Base-by-base conservation (phyloP, 2,888 invertebrate species). In the Syrphus vitripennis region DNA sequence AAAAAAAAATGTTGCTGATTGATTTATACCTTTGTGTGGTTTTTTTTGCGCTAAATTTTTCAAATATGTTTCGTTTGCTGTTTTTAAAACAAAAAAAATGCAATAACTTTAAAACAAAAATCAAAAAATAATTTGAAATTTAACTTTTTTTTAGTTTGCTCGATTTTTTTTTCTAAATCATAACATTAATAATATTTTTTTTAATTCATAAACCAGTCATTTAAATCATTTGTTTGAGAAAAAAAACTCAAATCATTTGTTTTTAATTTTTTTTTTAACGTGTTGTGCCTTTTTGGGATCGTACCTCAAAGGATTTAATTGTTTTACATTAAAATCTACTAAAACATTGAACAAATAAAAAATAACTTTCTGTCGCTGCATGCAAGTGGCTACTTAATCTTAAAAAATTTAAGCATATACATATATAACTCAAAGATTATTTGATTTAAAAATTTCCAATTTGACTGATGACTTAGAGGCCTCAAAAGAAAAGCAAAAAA, bases 201-300 rank as follows among this genome's bases (percentile, higher is more conserved):
- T 40, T 61, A 40, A 53, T 59, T 76, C 80, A 84, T 80, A 69
- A 83, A 70, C 69, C 61, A 83, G 69, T 84, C 76, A 84, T 80
- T 84, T 80, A 72, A 76, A 72, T 59, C 40, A 74, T 61, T 63
- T 84, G 61, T 63, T 75, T 63, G n/a, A 69, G n/a, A 55, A 24
- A 59, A 26, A 70, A 45, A 72, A 59, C 10, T 69, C 70, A 75
- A 65, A 40, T 84, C 76, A 80, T 76, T 59, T 10, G 34, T 45
- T 34, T 65, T 72, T n/a, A n/a, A n/a, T n/a, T 55, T 42, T 61
- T 50, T 70, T 70, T 78, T 53, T 48, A 75, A 72, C 82, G 77
- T 89, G 89, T 88, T 88, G 89, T 90, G 90, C 91, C 91, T 91
- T 92, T 92, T 91, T 92, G 88, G 91, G 92, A 92, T 92, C 92